A percentile compares a stretch with the other conserved stretches of the same genome.
Conservation (phyloP, 2,113 vertebrate genomes). For the Syrmaticus mikado region DNA sequence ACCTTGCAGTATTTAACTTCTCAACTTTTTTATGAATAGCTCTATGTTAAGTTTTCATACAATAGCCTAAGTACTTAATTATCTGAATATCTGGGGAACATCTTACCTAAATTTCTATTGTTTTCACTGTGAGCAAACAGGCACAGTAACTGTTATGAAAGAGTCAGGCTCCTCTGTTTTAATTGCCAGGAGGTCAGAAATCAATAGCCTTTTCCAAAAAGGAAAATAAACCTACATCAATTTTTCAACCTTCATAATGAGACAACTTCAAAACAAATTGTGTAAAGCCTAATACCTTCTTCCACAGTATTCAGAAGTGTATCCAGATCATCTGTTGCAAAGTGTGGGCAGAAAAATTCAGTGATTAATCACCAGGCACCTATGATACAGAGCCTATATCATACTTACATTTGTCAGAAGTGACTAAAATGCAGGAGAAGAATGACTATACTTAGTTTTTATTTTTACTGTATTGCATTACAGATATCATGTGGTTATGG, state of each 20-base stretch:
- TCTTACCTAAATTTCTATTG: neutral
- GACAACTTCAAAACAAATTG: neutral
- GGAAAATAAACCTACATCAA: neutral
- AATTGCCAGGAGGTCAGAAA: neutral
- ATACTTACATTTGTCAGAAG: neutral
- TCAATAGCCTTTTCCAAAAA: neutral
- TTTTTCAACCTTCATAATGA: neutral
- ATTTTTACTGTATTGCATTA: neutral
- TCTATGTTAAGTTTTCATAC: neutral
- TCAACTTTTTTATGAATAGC: neutral
- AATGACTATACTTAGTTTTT: neutral
- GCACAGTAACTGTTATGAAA: neutral
- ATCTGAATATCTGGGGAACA: neutral
- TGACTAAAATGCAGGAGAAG: neutral
- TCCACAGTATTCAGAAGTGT: neutral
- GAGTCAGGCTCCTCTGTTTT: neutral
- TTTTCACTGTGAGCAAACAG: neutral
- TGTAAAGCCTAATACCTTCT: neutral
- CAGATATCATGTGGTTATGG: neutral
- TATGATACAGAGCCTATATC: neutral
- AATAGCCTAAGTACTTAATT: neutral
- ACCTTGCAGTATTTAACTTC: neutral
- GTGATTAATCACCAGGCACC: constrained; percentile 14
- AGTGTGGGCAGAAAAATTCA: neutral
- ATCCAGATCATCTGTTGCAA: neutral